Base-by-base conservation (phyloP, 1,140 invertebrate species). In the Aphidius ervi region DNA sequence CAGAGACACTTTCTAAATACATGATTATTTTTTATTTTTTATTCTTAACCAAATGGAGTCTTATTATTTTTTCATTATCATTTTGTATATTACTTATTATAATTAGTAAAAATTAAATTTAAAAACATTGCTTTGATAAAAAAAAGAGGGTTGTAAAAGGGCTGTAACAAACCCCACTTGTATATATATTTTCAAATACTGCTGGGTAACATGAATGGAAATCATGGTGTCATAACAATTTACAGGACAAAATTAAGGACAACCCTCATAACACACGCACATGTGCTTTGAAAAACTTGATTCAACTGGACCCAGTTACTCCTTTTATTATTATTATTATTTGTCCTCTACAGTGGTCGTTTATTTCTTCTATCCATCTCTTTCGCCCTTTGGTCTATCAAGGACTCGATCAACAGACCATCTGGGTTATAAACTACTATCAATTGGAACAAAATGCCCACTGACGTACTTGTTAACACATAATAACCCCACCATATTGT, bases 391-490 rank as follows among this genome's bases (percentile, higher is more conserved):
- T 46, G 55, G 41, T 31, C 55, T 48, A 48, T 57, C 55, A 42
- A n/a, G 16, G 37, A 54, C 52, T 64, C 58, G 61, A 62, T 61
- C 65, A 55, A 40, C 16, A 54, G 52, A 62, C 65, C 67, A 71
- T 68, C 68, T 71, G 68, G 68, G 52, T 59, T 65, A 61, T 67
- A 68, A 70, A 67, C 63, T 67, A 58, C 56, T 64, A 65, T 54
- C 50, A 52, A 59, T 56, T 63, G 47, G 45, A 37, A 58, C 56
- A 65, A 68, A 70, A 67, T 59, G 59, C 45, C 50, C 57, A 62
- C 63, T 66, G 54, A 63, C 64, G 66, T 54, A 52, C 67, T 67
- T 66, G 65, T 70, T 70, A 66, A 61, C 53, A 58, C 59, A 64
- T 64, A 57, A 57, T 56, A 57, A 37, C 46, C 42, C n/a, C 2